Conservation (phyloP, 2,888 invertebrate genomes). For the Nemapogon koenigi region DNA sequence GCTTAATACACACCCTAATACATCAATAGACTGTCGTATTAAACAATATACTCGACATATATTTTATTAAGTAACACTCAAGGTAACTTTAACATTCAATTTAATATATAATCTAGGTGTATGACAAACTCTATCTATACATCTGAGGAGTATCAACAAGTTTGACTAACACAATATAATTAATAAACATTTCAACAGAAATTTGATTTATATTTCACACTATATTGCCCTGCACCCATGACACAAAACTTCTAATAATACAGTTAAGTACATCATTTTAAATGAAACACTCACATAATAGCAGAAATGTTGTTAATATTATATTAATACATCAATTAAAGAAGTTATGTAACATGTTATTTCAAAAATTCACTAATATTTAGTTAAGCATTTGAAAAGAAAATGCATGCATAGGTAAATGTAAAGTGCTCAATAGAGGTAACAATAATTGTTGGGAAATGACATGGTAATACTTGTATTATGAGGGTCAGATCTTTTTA, state of each 20-base stretch:
- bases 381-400: slow-evolving; percentile 39
- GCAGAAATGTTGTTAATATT: too few relatives aligned
- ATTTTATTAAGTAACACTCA: too few relatives aligned
- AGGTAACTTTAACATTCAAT: slow-evolving; percentile 13
- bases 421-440: slow-evolving; percentile 32
- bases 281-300: too few relatives aligned
- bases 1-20: slow-evolving; percentile 33
- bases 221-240: slow-evolving; percentile 49
- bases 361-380: slow-evolving; percentile 21
- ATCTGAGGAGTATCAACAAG: slow-evolving; percentile 20
- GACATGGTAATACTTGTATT: too few relatives aligned
- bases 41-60: too few relatives aligned
- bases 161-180: too few relatives aligned
- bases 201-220: too few relatives aligned
- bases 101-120: slow-evolving; percentile 31
- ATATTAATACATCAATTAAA: too few relatives aligned
- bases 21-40: too few relatives aligned
- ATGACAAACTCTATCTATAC: slow-evolving; percentile 29
- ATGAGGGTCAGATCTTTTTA: too few relatives aligned
- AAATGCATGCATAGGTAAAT: slow-evolving; percentile 52
- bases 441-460: slow-evolving; percentile 4
- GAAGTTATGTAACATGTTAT: background rate
- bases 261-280: slow-evolving; percentile 12
- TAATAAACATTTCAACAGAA: too few relatives aligned
- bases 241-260: slow-evolving; percentile 11